Percentiles rank a stretch among this genome's conserved stretches.
Conservation (phyloP, 2,888 invertebrate genomes). For the Dione juno region DNA sequence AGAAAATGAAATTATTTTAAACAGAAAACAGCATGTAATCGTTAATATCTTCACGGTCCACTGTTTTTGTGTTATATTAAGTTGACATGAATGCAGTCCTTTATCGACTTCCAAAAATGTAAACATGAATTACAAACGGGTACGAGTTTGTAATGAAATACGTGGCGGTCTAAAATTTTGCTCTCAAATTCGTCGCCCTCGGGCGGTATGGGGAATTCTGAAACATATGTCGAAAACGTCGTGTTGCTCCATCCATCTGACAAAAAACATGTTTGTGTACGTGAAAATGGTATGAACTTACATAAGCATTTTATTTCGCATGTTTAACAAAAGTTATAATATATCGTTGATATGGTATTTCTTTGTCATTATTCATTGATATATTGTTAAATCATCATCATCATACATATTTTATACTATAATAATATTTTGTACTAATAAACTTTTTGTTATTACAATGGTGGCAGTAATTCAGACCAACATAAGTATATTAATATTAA, state of each 20-base stretch:
- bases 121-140: constrained; percentile 37
- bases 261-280: constrained; percentile 16
- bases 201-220: constrained; percentile 17
- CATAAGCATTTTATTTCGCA: not conserved
- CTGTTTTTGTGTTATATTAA: constrained; percentile 44
- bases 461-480: not conserved
- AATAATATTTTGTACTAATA: not conserved
- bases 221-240: constrained; percentile 30
- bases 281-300: not conserved
- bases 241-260: constrained; percentile 24
- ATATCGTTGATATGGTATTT: too few relatives aligned
- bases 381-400: too few relatives aligned
- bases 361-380: too few relatives aligned
- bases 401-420: too few relatives aligned
- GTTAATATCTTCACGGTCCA: constrained; percentile 45
- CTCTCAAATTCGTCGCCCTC: constrained; percentile 26
- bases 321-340: not conserved
- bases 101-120: constrained; percentile 42
- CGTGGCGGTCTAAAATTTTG: constrained; percentile 30
- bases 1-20: constrained; percentile 42
- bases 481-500: constrained; percentile 16
- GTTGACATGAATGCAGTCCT: constrained; percentile 38
- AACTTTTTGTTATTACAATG: not conserved
- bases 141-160: constrained; percentile 28
- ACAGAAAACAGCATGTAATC: constrained; percentile 40